These are phyloP conservation scores for Petrophora chlorosata DNA, from an alignment of 2,888 invertebrate species.

Conservation along the genomic window DNA sequence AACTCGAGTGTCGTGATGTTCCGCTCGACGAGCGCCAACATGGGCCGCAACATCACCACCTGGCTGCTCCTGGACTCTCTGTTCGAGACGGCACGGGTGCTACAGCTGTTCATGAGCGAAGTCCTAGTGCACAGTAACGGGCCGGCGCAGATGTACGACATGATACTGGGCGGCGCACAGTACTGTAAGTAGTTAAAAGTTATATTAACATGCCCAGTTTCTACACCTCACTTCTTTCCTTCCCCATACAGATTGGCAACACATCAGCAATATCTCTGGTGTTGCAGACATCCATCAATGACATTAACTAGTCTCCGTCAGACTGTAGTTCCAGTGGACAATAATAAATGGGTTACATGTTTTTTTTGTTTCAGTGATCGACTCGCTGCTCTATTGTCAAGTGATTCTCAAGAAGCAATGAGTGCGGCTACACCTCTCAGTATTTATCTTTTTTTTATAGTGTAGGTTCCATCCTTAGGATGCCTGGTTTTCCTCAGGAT, in stretches of 20 bases:
- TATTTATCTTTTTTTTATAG: conserved; percentile 16
- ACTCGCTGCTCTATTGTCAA: conserved; percentile 78
- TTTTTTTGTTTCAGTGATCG: conserved; percentile 66
- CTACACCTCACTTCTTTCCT: neutral
- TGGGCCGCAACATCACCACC: conserved; percentile 63
- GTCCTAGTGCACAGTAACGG: conserved; percentile 66
- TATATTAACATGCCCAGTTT: conserved; percentile 6
- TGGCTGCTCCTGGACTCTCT: conserved; percentile 74
- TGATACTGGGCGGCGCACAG: conserved; percentile 67
- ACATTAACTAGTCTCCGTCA: too few relatives aligned
- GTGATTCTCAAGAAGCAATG: conserved; percentile 76
- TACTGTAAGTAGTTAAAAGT: conserved; percentile 59
- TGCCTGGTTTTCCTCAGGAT: conserved; percentile 5
- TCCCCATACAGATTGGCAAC: too few relatives aligned
- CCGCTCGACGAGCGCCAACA: conserved; percentile 53
- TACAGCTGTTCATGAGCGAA: conserved; percentile 71
- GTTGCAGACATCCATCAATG: too few relatives aligned
- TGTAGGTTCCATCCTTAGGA: conserved; percentile 13
- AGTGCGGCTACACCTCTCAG: conserved; percentile 27
- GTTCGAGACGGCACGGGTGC: conserved; percentile 71
- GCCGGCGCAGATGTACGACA: conserved; percentile 62
- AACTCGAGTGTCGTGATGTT: conserved; percentile 70
- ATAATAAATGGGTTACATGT: conserved; percentile 8
- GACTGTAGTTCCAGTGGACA: too few relatives aligned
- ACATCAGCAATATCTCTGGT: too few relatives aligned